Base-by-base conservation (phyloP, 2,113 vertebrate species). In the Saccopteryx bilineata region DNA sequence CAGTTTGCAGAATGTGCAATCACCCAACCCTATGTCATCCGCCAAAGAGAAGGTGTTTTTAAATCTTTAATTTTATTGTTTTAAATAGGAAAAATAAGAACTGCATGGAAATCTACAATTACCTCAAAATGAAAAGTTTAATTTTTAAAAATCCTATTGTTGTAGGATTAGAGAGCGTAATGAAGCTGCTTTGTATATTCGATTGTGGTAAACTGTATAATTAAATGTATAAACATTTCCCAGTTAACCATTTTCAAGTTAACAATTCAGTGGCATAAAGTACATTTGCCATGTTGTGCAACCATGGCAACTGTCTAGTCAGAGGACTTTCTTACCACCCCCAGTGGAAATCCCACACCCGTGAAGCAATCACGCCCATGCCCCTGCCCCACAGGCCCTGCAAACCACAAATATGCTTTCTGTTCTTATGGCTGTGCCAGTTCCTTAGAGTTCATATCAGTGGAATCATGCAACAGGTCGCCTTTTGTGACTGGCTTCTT, bases 161-260 rank as follows among this genome's bases (percentile, higher is more conserved):
- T 89, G 9, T 56, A 33, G 72, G 10, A n/a, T 74, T 50, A 76
- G 24, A 5, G 28, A 39, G 28, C 5, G 5, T 69, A 92, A 79
- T 85, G 82, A 12, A 83, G 12, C 52, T 7, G 4, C 26, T 61
- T 63, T 52, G 58, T 87, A 28, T n/a, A 87, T 86, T 90, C 79
- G 50, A 83, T 65, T 78, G 21, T 87, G 58, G 15, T 63, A 68
- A 74, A 82, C 39, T 39, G 39, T 39, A 39, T 39, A 39, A 39
- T 39, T 39, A 39, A 39, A 39, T 39, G 39, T 39, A 39, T 80
- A 83, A 48, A 78, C 78, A 72, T 52, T 21, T 88, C 52, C 85
- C 17, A 71, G 50, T 93, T 74, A 78, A 61, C 26, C 11, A 82
- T 87, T 91, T 89, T 75, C 75, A 89, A 86, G 24, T 74, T 81